These are phyloP conservation scores for Microctenopoma lineatum DNA, from an alignment of 2,797 vertebrate species.

Conservation along the genomic window DNA sequence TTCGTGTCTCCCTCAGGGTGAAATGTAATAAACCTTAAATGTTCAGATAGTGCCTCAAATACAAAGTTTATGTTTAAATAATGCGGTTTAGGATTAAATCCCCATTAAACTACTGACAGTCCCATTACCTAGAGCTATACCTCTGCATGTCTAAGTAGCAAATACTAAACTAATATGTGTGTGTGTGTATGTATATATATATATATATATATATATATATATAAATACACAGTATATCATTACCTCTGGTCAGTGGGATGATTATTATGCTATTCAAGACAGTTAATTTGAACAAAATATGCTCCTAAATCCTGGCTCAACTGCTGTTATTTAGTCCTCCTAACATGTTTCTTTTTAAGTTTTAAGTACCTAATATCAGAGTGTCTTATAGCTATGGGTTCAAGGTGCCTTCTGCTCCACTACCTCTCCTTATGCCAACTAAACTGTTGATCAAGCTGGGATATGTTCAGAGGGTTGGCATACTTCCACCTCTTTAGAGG, in stretches of 20 bases:
- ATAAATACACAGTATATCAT: not conserved
- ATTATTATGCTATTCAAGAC: constrained; percentile 8
- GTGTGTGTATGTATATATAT: no score
- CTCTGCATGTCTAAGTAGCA: not conserved
- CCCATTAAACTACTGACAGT: not conserved
- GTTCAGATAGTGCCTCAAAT: not conserved
- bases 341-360: constrained; percentile 34
- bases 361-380: constrained; percentile 23
- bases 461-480: constrained; percentile 48
- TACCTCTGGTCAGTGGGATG: not conserved
- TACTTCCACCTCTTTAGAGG: constrained; percentile 39
- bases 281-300: constrained; percentile 23
- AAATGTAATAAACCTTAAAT: not conserved
- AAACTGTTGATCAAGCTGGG: constrained; percentile 46
- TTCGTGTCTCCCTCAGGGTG: not conserved
- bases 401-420: constrained; percentile 59
- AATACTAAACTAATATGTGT: not conserved
- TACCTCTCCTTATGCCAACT: constrained; percentile 37
- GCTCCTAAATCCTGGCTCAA: constrained; percentile 17
- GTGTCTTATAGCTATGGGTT: constrained; percentile 42
- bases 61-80: no score
- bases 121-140: not conserved
- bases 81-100: not conserved
- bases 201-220: not conserved
- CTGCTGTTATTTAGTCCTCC: constrained; percentile 26